Evolutionary conservation across 2,888 invertebrate species (phyloP).

Genomic region (Nephrotoma flavescens): DNA sequence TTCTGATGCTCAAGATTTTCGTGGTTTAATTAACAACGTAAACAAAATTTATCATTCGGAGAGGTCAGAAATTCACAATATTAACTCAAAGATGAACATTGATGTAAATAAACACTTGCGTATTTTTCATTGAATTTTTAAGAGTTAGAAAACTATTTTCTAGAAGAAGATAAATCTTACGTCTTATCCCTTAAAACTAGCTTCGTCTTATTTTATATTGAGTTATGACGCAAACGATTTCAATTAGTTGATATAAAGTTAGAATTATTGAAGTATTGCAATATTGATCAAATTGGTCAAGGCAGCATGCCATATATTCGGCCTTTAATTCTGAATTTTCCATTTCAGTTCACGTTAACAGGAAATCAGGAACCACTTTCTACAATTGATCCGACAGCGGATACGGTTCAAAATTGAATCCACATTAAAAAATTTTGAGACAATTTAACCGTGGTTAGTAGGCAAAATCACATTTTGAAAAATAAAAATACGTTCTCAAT

Average conservation of each 20-base stretch:
- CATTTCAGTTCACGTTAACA: not conserved
- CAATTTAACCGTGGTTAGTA: no score
- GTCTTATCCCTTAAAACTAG: not conserved
- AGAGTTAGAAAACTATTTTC: not conserved
- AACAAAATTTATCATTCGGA: not conserved
- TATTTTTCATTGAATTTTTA: not conserved
- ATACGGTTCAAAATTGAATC: not conserved
- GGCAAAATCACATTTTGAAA: no score
- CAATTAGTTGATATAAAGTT: not conserved
- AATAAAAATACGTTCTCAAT: no score
- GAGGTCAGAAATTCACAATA: not conserved
- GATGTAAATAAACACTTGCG: not conserved
- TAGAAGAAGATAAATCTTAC: not conserved
- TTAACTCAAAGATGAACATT: not conserved
- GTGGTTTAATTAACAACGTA: not conserved
- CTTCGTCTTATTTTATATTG: not conserved
- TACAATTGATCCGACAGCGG: not conserved
- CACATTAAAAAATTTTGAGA: not conserved
- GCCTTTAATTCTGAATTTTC: not conserved
- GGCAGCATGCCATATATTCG: not conserved
- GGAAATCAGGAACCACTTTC: not conserved
- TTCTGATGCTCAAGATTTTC: no score
- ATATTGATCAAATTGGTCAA: not conserved
- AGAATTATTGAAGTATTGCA: not conserved
- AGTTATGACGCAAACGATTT: not conserved